Conservation (phyloP, 2,113 vertebrate genomes). For the Ictidomys tridecemlineatus region DNA sequence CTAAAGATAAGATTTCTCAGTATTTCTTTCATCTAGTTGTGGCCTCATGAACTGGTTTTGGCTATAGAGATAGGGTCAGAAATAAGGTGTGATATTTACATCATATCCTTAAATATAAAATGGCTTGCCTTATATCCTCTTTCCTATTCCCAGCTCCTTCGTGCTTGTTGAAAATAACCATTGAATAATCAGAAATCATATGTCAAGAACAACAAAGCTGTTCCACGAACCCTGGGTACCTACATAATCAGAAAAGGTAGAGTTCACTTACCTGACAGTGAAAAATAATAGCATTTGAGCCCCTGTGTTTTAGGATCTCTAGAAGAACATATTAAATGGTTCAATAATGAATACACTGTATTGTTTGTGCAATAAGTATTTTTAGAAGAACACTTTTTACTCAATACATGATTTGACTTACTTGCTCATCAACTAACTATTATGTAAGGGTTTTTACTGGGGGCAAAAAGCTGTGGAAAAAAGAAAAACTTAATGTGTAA, state of each 20-base stretch:
- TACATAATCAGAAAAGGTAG: background rate
- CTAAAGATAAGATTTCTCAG: background rate
- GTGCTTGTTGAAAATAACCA: background rate
- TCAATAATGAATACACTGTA: background rate
- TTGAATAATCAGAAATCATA: background rate
- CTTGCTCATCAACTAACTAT: background rate
- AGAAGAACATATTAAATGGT: background rate
- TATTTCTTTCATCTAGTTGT: background rate
- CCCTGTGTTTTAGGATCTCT: background rate
- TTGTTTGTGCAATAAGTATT: background rate
- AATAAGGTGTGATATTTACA: background rate
- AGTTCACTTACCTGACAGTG: background rate
- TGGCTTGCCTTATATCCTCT: background rate
- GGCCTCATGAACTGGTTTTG: background rate
- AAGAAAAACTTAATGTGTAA: background rate
- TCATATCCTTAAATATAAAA: background rate
- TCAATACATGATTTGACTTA: conserved; percentile 11
- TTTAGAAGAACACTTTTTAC: background rate
- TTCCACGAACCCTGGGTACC: background rate
- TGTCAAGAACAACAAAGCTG: background rate
- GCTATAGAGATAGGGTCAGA: background rate
- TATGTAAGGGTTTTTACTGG: background rate
- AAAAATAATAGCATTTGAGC: conserved; percentile 10
- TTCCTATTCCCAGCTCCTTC: background rate
- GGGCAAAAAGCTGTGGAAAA: background rate